Conservation (phyloP, 2,888 invertebrate species). For the Herminia tarsipennalis region DNA sequence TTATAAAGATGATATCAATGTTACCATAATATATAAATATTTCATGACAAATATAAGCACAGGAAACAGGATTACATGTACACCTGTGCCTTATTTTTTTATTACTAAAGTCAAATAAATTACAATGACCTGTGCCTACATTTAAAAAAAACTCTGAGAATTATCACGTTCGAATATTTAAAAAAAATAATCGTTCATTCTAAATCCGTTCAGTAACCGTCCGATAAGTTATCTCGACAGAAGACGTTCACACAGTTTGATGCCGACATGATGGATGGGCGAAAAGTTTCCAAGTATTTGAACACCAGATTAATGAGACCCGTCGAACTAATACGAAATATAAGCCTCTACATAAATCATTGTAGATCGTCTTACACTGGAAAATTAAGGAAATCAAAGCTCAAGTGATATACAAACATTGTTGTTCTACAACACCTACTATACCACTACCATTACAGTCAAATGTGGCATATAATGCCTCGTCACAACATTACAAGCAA, state of each 20-base stretch:
- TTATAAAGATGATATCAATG: conserved; percentile 12
- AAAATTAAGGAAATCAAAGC: conserved; percentile 52
- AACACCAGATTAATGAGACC: conserved; percentile 38
- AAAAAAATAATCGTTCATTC: conserved; percentile 25
- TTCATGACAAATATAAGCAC: neutral
- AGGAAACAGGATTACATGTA: conserved; percentile 9
- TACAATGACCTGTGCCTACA: neutral
- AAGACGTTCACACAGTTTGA: conserved; percentile 48
- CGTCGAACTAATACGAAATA: conserved; percentile 1
- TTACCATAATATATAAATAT: conserved; percentile 13
- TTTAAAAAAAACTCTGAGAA: conserved; percentile 10
- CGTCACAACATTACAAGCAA: conserved; percentile 36
- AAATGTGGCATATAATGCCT: conserved; percentile 6
- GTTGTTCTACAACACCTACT: conserved; percentile 27
- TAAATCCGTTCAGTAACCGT: conserved; percentile 36
- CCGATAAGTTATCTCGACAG: conserved; percentile 45
- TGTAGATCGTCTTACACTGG: conserved; percentile 42
- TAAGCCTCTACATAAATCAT: conserved; percentile 11
- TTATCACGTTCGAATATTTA: conserved; percentile 2
- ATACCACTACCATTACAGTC: conserved; percentile 13
- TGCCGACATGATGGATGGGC: conserved; percentile 49
- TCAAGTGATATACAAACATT: conserved; percentile 52
- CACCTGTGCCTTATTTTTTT: neutral
- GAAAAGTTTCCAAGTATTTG: conserved; percentile 47
- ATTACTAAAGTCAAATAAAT: neutral